A percentile compares a stretch with the other conserved stretches of the same genome.
Evolutionary conservation across 2,113 vertebrate species (phyloP).

Genomic region (Gila orcuttii): DNA sequence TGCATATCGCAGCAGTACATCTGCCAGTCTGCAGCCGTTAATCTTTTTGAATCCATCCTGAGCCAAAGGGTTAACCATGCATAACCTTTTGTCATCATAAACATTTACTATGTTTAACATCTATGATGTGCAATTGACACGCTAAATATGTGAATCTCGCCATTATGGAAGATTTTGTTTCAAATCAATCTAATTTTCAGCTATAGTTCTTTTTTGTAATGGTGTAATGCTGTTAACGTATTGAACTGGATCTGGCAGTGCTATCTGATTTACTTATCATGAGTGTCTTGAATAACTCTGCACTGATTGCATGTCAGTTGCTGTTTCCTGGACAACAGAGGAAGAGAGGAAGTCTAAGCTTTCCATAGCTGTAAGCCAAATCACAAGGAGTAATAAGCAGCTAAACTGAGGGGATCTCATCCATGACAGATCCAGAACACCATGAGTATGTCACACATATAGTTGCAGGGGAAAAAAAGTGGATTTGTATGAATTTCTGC

Average conservation of each 20-base stretch:
- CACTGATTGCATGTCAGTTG: slow-evolving; percentile 12
- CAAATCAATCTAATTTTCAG: background rate
- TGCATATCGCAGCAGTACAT: background rate
- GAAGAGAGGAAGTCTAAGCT: background rate
- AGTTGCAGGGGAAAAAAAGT: background rate
- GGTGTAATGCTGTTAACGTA: slow-evolving; percentile 4
- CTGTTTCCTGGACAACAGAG: slow-evolving; percentile 35
- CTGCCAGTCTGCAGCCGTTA: background rate
- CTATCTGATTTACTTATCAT: slow-evolving; percentile 26
- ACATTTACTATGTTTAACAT: background rate
- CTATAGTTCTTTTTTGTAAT: background rate
- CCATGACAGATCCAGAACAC: slow-evolving; percentile 9
- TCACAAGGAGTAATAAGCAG: slow-evolving; percentile 18
- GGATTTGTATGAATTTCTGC: background rate
- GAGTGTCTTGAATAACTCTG: slow-evolving; percentile 13
- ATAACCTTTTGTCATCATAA: background rate
- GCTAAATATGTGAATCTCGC: background rate
- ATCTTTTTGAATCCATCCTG: background rate
- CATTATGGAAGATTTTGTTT: background rate
- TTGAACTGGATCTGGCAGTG: background rate
- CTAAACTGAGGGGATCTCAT: slow-evolving; percentile 15
- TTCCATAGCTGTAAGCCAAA: slow-evolving; percentile 21
- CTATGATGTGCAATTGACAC: background rate
- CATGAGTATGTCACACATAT: background rate
- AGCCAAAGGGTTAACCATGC: background rate